Base-by-base conservation (phyloP, 2,888 invertebrate species). In the Ophion slaviceki region DNA sequence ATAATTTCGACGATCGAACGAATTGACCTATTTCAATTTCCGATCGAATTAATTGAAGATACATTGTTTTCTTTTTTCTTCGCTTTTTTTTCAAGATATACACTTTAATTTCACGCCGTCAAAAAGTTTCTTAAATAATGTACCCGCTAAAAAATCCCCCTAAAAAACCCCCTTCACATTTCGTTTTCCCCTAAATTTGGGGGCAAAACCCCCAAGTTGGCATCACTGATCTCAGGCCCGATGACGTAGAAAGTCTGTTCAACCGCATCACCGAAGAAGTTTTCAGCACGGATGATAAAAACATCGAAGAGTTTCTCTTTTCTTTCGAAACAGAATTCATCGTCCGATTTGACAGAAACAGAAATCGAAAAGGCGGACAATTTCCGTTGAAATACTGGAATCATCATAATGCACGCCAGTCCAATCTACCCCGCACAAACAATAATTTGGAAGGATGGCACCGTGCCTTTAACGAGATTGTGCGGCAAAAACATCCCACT, bases 291-390 rank as follows among this genome's bases (percentile, higher is more conserved):
- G 71, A 71, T 11, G 57, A 64, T 64, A 28, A 53, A 57, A 72
- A 72, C 36, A 17, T 71, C 32, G 36, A 71, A 57, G 59, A 72
- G 7, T 61, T 72, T 36, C 40, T 72, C 11, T 59, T 72, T 40
- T 72, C 61, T n/a, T 72, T 72, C 20, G 59, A 40, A 72, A 59
- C 72, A n/a, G 61, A 61, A 20, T 72, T 72, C 61, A 20, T 61
- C 17, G 79, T 72, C 20, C 78, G 84, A 83, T 86, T 86, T 82
- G 84, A 79, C 75, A 72, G 81, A 62, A 8, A 24, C 24, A 59
- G 74, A 32, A 28, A 20, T 28, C 66, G 40, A 36, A 64, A 64
- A 78, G 78, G 67, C 66, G 74, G 66, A 57, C 47, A 68, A 40
- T 80, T 74, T 59, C 74, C 59, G 3, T 59, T 72, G 7, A 59